Evolutionary conservation across 2,113 vertebrate genomes (phyloP).

Genomic region (Martes martes): DNA sequence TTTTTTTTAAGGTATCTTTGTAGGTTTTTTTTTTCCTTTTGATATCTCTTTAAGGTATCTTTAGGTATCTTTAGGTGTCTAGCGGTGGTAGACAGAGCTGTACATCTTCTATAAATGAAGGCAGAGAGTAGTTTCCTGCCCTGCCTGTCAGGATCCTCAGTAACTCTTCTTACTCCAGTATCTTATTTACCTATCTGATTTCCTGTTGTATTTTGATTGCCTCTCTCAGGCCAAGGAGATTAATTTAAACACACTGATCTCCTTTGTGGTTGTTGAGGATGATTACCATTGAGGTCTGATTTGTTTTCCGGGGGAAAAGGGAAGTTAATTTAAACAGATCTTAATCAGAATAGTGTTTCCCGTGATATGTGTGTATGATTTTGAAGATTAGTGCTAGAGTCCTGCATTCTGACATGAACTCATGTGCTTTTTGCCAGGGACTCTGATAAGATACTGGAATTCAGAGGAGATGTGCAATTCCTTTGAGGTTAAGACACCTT

Average conservation of each 20-base stretch:
- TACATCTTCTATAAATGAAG: neutral
- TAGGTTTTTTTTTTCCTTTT: no score
- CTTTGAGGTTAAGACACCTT: neutral
- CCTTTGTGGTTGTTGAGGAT: neutral
- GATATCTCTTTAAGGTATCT: neutral
- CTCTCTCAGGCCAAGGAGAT: neutral
- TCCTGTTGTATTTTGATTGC: neutral
- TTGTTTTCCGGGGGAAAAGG: neutral
- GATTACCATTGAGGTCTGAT: constrained; percentile 6
- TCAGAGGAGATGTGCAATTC: neutral
- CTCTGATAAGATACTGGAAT: neutral
- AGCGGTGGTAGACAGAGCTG: neutral
- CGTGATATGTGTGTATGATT: neutral
- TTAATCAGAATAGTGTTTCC: neutral
- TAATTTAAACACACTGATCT: constrained; percentile 34
- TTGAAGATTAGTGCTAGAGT: neutral
- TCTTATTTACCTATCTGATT: neutral
- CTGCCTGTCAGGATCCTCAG: neutral
- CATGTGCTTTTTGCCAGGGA: neutral
- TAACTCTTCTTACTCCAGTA: neutral
- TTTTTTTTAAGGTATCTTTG: neutral
- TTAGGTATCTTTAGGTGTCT: neutral
- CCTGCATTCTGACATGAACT: neutral
- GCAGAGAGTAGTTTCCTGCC: neutral
- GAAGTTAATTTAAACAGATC: constrained; percentile 24